Evolutionary conservation across 2,888 invertebrate species (phyloP).

Genomic region (Dasypogon diadema): DNA sequence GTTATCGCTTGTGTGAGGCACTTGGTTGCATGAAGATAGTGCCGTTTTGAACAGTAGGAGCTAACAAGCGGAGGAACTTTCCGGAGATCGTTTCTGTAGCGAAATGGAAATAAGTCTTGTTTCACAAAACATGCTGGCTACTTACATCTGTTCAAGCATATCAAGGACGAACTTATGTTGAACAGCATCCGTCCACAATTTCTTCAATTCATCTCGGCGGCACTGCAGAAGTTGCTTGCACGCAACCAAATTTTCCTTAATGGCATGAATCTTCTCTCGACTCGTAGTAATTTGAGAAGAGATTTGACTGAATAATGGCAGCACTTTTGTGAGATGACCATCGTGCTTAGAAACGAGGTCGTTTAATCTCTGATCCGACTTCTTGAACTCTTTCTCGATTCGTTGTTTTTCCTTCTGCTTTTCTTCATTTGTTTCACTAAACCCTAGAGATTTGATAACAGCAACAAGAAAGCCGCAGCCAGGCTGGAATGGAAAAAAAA

Average conservation of each 20-base stretch:
- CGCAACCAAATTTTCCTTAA: slow-evolving; percentile 84
- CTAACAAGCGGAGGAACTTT: slow-evolving; percentile 79
- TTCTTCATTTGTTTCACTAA: slow-evolving; percentile 94
- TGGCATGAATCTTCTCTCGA: slow-evolving; percentile 79
- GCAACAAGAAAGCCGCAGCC: slow-evolving; percentile 85
- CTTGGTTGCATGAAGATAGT: slow-evolving; percentile 88
- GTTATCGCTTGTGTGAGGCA: slow-evolving; percentile 79
- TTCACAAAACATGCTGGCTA: slow-evolving; percentile 3
- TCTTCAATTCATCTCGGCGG: slow-evolving; percentile 90
- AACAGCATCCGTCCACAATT: slow-evolving; percentile 95
- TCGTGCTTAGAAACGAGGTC: slow-evolving; percentile 90
- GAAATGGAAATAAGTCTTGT: slow-evolving; percentile 6
- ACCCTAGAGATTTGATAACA: slow-evolving; percentile 93
- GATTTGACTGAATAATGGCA: slow-evolving; percentile 80
- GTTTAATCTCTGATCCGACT: slow-evolving; percentile 89
- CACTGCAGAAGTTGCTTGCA: slow-evolving; percentile 89
- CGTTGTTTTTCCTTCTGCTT: slow-evolving; percentile 92
- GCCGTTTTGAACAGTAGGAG: slow-evolving; percentile 76
- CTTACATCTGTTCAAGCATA: slow-evolving; percentile 85
- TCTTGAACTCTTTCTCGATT: slow-evolving; percentile 92
- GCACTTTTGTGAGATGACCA: slow-evolving; percentile 80
- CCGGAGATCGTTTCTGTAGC: slow-evolving; percentile 77
- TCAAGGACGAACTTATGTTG: slow-evolving; percentile 93
- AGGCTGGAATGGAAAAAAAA: no score
- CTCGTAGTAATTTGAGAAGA: slow-evolving; percentile 83